Percentiles rank a stretch among this genome's conserved stretches.
phyloP scores from a whole-genome alignment of 2,113 vertebrate genomes.

The Hyperopisus bebe region DNA sequence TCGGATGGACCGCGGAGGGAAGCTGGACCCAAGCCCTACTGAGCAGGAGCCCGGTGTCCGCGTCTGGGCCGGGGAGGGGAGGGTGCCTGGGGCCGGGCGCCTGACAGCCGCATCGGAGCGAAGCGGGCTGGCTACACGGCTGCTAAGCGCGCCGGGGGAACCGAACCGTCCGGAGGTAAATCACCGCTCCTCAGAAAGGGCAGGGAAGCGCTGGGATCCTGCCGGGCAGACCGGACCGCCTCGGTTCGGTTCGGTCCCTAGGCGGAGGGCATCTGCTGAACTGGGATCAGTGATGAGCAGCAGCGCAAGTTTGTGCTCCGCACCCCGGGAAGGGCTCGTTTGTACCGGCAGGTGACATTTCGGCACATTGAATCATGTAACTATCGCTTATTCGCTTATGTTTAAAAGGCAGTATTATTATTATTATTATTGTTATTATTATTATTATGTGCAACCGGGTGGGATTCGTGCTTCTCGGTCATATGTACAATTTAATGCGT shows the following conservation, averaged over 20 bases:
- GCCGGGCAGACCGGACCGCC: neutral
- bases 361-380: neutral
- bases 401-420: neutral
- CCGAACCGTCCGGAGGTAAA: neutral
- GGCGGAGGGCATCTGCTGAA: neutral
- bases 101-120: neutral
- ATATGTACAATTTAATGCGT: neutral
- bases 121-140: neutral
- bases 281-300: neutral
- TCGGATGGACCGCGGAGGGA: constrained; percentile 27
- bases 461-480: neutral
- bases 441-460: neutral
- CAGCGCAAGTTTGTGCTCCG: neutral
- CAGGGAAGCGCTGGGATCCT: neutral
- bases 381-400: neutral
- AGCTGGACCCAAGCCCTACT: neutral
- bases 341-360: neutral
- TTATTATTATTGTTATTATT: neutral
- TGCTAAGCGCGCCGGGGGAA: neutral
- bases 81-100: neutral
- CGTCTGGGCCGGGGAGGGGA: neutral
- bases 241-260: neutral
- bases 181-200: neutral
- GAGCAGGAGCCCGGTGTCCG: neutral
- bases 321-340: neutral